Base-by-base conservation (phyloP, 2,113 vertebrate species). In the Rana temporaria region DNA sequence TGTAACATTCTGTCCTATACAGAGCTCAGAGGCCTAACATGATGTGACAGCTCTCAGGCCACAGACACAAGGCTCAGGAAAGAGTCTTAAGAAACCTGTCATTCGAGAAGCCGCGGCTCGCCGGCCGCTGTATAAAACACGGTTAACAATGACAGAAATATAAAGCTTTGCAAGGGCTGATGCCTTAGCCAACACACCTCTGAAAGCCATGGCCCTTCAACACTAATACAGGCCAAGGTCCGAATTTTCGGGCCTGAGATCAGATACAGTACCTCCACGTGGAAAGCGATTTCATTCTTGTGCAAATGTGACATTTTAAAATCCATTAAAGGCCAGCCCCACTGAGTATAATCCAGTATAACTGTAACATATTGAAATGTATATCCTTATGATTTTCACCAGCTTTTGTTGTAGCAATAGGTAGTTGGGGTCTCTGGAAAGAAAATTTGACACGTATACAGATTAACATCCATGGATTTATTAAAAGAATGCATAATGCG, bases 241-340 rank as follows among this genome's bases (percentile, higher is more conserved):
- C 79, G 53, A 81, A 42, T 53, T 63, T 67, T 15, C 69, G 24
- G 71, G 55, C 19, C 62, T 68, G 19, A 82, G 65, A 75, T 32
- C 22, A 59, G 53, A 57, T 30, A 30, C 26, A 19, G 59, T 22
- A 79, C 53, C 63, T 60, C 30, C 52, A 48, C 17, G 57, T 26
- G 24, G 48, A 75, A 75, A 75, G 62, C 52, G 57, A 75, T 82
- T 82, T 59, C 42, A 82, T 82, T 75, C 62, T 82, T 75, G 80
- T 82, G 80, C 80, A 82, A 82, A 82, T 82, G 80, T 82, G 80
- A 82, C 71, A 82, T 82, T 82, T 74, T 56, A 74, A 82, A 66
- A 60, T 82, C 60, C 70, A 74, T 64, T 82, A 82, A 82, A 82
- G 80, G 70, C 70, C 71, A 82, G 63, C 55, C 63, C 52, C 63